Percentiles rank a stretch among this genome's conserved stretches.
These are phyloP conservation scores for Linepithema humile DNA, from an alignment of 1,140 invertebrate genomes.

Conservation along the genomic window DNA sequence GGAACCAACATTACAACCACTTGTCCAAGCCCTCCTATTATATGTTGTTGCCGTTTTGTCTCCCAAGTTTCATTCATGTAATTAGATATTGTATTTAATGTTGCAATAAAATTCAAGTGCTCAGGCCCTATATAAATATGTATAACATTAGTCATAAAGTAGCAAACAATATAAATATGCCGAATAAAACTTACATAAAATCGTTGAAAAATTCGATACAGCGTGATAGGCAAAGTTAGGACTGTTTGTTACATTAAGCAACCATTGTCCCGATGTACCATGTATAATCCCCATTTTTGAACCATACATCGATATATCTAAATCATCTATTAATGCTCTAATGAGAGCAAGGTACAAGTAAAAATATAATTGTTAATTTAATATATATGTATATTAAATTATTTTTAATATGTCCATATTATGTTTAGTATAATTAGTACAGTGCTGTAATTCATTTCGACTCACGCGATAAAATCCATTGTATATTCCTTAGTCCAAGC, in stretches of 20 bases:
- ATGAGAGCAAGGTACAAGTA: conserved; percentile 7
- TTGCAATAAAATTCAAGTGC: conserved; percentile 59
- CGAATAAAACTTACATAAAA: conserved; percentile 60
- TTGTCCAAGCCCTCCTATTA: conserved; percentile 73
- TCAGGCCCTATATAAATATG: conserved; percentile 67
- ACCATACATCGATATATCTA: conserved; percentile 85
- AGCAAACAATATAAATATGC: background rate
- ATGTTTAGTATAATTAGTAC: background rate
- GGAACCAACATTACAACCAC: conserved; percentile 72
- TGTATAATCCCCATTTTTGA: conserved; percentile 86
- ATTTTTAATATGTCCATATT: background rate
- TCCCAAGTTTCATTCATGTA: conserved; percentile 71
- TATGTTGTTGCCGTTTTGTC: conserved; percentile 49
- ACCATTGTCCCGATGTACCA: conserved; percentile 85
- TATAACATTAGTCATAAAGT: background rate
- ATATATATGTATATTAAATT: conserved; percentile 13
- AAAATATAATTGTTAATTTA: conserved; percentile 15
- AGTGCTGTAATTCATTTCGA: conserved; percentile 36
- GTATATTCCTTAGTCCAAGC: conserved; percentile 84
- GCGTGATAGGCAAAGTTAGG: conserved; percentile 61
- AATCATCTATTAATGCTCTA: conserved; percentile 81
- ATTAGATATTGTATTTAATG: conserved; percentile 57
- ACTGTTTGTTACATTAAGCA: conserved; percentile 83
- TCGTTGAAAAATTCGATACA: conserved; percentile 64
- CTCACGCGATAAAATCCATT: conserved; percentile 85